Evolutionary conservation across 2,797 vertebrate genomes (phyloP), one percentile per base, ranked within the genome.

Genomic region (Lithobates sylvaticus): DNA sequence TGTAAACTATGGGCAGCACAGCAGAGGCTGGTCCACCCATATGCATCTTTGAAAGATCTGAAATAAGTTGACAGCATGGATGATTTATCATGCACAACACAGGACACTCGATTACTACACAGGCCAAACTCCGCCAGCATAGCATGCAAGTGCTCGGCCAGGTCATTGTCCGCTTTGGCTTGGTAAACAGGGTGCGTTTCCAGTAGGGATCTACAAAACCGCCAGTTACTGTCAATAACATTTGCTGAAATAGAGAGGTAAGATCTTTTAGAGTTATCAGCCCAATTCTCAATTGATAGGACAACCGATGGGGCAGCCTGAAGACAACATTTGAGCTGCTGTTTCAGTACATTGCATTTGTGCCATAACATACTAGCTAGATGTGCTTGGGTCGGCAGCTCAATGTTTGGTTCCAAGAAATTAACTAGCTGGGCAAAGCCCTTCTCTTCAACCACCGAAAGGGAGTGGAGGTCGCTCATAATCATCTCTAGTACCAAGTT

Each of bases 401-500:
- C 70, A 15, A 92, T 91, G 2, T 83, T 84, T 0, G 94, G 93
- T 65, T 95, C 93, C 36, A 95, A 79, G 83, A 91, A 93, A 26
- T 91, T 90, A 3, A 94, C 34, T 3, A 95, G 91, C 3, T 93
- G 88, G 44, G 90, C 89, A 2, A 95, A 94, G 0, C 94, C 94
- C 69, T 90, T 88, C n/a, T 94, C 93, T 78, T 90, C 91, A 82
- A 93, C 92, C 10, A 94, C 42, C 0, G 93, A 92, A 12, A 94
- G 89, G 0, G 94, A 92, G 18, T 94, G 94, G 27, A 95, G 85
- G 58, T 94, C 93, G 4, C 91, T 90, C 13, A 90, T 92, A 3
- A 94, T 88, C 94, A 94, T 93, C 67, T 93, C 93, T 67, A 94
- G 54, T 29, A 94, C 88, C 12, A 94, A 84, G 74, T 93, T 91